Percentiles rank a stretch among this genome's conserved stretches.
Evolutionary conservation across 1,140 invertebrate species (phyloP).

Genomic region (Gonatopus flavifemur): DNA sequence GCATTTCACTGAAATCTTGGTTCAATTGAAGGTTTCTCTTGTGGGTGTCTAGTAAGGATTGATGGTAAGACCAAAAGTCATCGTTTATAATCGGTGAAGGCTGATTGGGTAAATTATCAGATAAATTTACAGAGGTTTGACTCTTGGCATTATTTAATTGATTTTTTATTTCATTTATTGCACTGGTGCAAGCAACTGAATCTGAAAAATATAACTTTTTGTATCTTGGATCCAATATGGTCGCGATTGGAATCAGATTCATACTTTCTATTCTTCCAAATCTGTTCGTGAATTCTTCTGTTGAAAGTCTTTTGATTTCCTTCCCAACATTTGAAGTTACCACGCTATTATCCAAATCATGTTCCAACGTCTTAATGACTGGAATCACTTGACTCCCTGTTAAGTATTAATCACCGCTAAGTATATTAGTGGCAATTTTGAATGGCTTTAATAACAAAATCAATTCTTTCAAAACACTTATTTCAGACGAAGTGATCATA

Average conservation of each 20-base stretch:
- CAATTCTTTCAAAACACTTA: no score
- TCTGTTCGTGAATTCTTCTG: not conserved
- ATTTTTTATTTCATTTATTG: no score
- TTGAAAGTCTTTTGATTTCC: not conserved
- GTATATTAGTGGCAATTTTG: no score
- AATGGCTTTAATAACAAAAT: no score
- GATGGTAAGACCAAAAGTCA: not conserved
- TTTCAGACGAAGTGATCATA: no score
- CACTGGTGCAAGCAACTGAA: no score
- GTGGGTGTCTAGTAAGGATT: not conserved
- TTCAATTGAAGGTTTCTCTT: not conserved
- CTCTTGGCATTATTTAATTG: no score
- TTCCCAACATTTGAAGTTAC: not conserved
- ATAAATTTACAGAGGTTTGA: no score
- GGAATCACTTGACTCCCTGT: not conserved
- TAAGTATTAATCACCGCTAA: no score
- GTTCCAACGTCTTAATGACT: not conserved
- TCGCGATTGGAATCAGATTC: not conserved
- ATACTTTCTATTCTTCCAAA: not conserved
- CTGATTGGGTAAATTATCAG: no score
- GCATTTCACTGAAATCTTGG: not conserved
- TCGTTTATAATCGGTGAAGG: no score
- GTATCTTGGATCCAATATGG: not conserved
- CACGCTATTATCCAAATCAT: not conserved
- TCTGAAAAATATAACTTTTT: not conserved